These are phyloP conservation scores for Aptenodytes forsteri DNA, from an alignment of 2,113 vertebrate genomes.

Conservation along the genomic window DNA sequence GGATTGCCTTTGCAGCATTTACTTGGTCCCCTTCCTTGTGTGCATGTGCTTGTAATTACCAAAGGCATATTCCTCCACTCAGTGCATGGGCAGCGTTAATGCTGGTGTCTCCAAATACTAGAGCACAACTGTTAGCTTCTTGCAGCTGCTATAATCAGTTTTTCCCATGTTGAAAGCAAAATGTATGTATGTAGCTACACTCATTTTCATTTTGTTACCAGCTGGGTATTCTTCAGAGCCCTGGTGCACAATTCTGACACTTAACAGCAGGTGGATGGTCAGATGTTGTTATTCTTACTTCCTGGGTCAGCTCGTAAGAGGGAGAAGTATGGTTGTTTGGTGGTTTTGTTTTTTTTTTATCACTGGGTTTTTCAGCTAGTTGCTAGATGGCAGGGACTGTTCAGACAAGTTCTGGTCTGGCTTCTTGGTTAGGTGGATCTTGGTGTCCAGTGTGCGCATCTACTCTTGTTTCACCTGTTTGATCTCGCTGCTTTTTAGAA, in stretches of 20 bases:
- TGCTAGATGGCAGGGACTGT: background rate
- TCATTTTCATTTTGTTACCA: background rate
- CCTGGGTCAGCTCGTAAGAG: background rate
- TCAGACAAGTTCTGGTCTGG: background rate
- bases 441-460: background rate
- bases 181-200: rapidly evolving
- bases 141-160: background rate
- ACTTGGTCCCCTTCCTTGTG: background rate
- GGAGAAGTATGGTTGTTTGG: background rate
- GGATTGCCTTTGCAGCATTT: background rate
- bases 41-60: background rate
- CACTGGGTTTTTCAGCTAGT: background rate
- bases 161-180: background rate
- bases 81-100: rapidly evolving
- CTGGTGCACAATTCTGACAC: background rate
- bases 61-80: too few species aligned
- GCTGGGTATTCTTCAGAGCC: background rate
- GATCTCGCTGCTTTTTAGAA: background rate
- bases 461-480: background rate
- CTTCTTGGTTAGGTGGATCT: background rate
- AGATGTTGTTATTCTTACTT: background rate
- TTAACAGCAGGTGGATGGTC: background rate
- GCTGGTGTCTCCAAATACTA: background rate
- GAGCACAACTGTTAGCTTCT: background rate
- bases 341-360: background rate